Percentiles rank a stretch among this genome's conserved stretches.
Conservation (phyloP, 2,888 invertebrate genomes). For the Anthoptus insignis region DNA sequence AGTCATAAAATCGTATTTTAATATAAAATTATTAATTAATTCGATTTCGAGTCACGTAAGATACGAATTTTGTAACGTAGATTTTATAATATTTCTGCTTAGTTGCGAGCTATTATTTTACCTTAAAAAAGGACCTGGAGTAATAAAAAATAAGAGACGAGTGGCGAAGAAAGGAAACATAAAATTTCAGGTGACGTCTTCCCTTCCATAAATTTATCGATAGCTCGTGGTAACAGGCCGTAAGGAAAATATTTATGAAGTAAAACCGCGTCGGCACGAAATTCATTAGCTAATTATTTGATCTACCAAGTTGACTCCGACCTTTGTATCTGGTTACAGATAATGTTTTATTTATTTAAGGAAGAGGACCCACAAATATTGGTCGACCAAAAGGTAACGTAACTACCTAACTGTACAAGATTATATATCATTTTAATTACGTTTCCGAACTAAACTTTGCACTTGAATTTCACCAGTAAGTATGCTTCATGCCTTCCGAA, state of each 20-base stretch:
- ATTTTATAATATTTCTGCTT: slow-evolving; percentile 24
- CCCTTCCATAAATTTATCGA: slow-evolving; percentile 84
- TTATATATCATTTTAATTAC: too few relatives aligned
- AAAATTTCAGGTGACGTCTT: slow-evolving; percentile 84
- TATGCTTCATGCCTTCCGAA: too few relatives aligned
- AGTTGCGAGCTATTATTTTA: slow-evolving; percentile 43
- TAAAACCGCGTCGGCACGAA: slow-evolving; percentile 70
- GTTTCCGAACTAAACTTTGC: too few relatives aligned
- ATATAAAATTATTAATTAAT: neutral
- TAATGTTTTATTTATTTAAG: slow-evolving; percentile 31
- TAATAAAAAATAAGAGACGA: slow-evolving; percentile 71
- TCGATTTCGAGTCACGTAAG: neutral
- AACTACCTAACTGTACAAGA: too few relatives aligned
- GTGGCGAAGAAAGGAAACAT: slow-evolving; percentile 76
- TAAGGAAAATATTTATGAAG: slow-evolving; percentile 85
- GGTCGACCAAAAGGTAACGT: too few relatives aligned
- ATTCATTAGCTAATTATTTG: slow-evolving; percentile 82
- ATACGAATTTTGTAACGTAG: neutral
- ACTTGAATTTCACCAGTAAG: too few relatives aligned
- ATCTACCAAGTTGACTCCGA: slow-evolving; percentile 32
- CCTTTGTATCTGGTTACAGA: slow-evolving; percentile 32
- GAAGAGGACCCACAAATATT: neutral
- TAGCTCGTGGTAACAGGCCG: slow-evolving; percentile 84
- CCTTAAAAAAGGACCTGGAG: slow-evolving; percentile 51
- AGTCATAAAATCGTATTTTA: too few relatives aligned